Evolutionary conservation across 2,113 vertebrate genomes (phyloP).

Genomic region (Tetrao urogallus): DNA sequence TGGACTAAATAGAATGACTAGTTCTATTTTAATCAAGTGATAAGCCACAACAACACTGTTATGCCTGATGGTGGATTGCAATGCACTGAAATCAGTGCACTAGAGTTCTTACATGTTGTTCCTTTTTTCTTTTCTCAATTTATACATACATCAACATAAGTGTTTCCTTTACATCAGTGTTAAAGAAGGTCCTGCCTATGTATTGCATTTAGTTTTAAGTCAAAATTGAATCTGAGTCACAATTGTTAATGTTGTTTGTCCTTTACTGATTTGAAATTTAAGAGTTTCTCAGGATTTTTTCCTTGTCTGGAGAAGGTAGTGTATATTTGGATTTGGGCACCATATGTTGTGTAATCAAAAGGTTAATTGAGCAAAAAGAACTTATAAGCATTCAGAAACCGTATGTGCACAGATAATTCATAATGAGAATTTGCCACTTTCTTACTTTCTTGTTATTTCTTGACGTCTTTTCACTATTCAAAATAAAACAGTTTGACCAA

Average conservation of each 20-base stretch:
- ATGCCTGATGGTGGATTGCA: neutral
- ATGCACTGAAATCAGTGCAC: fast-evolving
- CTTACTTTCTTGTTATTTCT: neutral
- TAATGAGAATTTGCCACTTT: too few relatives aligned
- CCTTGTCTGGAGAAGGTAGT: too few relatives aligned
- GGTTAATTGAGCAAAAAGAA: too few relatives aligned
- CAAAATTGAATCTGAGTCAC: neutral
- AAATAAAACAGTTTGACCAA: neutral
- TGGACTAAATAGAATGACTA: neutral
- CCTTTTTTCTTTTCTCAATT: neutral
- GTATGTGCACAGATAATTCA: too few relatives aligned
- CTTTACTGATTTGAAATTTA: neutral
- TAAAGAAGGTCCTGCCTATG: neutral
- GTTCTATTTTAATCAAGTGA: neutral
- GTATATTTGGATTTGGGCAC: too few relatives aligned
- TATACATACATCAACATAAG: neutral
- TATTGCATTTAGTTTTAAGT: neutral
- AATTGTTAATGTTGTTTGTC: neutral
- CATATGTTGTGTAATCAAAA: too few relatives aligned
- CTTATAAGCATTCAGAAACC: too few relatives aligned
- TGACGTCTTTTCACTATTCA: neutral
- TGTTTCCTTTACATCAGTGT: neutral
- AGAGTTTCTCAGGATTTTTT: too few relatives aligned
- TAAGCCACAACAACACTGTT: neutral
- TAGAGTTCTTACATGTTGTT: neutral